Evolutionary conservation across 2,888 invertebrate species (phyloP).

Genomic region (Cancer borealis): DNA sequence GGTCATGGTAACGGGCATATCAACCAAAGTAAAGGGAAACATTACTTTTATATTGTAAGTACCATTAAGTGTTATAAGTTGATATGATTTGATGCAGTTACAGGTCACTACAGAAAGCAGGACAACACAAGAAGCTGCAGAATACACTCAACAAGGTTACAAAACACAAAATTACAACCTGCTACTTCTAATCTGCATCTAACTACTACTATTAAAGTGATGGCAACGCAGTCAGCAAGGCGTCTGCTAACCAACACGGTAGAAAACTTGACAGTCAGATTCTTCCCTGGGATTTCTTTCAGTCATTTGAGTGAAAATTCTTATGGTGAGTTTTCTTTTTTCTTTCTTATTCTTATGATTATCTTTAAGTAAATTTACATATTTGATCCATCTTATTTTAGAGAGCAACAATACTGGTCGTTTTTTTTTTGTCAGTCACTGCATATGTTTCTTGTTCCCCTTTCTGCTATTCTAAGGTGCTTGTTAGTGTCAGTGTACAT

Average conservation of each 20-base stretch:
- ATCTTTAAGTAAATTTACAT: no score
- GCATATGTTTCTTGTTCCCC: no score
- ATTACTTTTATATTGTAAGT: no score
- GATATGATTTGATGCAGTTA: neutral
- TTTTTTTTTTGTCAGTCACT: no score
- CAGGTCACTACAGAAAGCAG: neutral
- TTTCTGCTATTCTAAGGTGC: no score
- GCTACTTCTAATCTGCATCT: neutral
- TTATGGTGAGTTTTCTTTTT: constrained; percentile 49
- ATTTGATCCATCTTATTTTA: no score
- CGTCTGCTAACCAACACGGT: constrained; percentile 54
- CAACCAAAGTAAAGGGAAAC: no score
- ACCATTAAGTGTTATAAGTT: neutral
- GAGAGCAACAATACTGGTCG: no score
- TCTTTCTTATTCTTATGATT: no score
- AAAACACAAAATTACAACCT: neutral
- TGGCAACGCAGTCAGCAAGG: constrained; percentile 49
- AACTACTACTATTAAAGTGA: neutral
- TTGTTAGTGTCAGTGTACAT: no score
- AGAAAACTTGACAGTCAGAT: constrained; percentile 52
- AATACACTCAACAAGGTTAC: neutral
- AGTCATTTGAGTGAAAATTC: constrained; percentile 57
- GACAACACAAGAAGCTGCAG: neutral
- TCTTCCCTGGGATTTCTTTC: constrained; percentile 57
- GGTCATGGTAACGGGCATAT: no score